phyloP scores from a whole-genome alignment of 2,888 invertebrate species.

The Coenonympha glycerion region DNA sequence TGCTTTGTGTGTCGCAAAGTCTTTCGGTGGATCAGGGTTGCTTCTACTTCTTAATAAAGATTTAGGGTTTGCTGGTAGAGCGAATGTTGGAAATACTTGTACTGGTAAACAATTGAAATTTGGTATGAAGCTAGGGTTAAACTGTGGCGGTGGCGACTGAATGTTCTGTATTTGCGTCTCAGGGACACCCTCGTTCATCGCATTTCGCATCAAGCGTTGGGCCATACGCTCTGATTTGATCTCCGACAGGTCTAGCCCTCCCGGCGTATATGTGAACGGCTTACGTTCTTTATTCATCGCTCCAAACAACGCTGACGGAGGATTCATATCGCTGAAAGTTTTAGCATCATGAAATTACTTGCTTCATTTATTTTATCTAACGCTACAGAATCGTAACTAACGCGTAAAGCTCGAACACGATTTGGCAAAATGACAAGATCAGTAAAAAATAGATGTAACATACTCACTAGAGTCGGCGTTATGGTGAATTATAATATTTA shows the following conservation, averaged over 20 bases:
- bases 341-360: slow-evolving; percentile 31
- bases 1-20: slow-evolving; percentile 34
- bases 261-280: slow-evolving; percentile 96
- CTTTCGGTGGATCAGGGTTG: slow-evolving; percentile 48
- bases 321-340: slow-evolving; percentile 76
- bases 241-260: slow-evolving; percentile 92
- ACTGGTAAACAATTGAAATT: slow-evolving; percentile 70
- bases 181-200: slow-evolving; percentile 81
- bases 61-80: slow-evolving; percentile 82
- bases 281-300: slow-evolving; percentile 95
- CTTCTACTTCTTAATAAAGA: slow-evolving; percentile 62
- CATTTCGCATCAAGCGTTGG: slow-evolving; percentile 76
- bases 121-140: slow-evolving; percentile 60
- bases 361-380: slow-evolving; percentile 9
- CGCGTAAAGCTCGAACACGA: slow-evolving; percentile 39
- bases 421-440: slow-evolving; percentile 67
- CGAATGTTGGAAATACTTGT: slow-evolving; percentile 78
- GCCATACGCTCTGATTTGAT: slow-evolving; percentile 94
- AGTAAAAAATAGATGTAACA: slow-evolving; percentile 57
- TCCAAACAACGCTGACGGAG: slow-evolving; percentile 90
- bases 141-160: slow-evolving; percentile 66
- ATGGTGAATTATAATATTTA: slow-evolving; percentile 50
- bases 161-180: slow-evolving; percentile 74
- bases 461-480: slow-evolving; percentile 61
- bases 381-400: slow-evolving; percentile 30